Evolutionary conservation across 2,797 vertebrate species (phyloP).

Genomic region (Nyctalus aviator): DNA sequence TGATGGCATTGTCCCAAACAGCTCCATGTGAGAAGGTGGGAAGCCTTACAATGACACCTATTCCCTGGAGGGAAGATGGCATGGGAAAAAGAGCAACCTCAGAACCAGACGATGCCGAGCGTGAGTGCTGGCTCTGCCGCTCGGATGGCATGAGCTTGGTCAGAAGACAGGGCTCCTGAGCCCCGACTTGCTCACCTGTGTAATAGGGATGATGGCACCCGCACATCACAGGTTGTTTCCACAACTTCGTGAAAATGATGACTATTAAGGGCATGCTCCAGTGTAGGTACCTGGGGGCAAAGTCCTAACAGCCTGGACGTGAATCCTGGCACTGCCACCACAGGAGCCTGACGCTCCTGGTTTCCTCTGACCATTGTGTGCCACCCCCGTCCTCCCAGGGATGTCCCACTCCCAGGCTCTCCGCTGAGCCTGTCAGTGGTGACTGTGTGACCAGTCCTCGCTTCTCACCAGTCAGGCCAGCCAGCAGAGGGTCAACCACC

Average conservation of each 20-base stretch:
- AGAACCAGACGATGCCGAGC: background rate
- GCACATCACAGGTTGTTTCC: background rate
- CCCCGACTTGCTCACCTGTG: background rate
- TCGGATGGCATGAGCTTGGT: background rate
- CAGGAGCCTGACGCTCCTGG: rapidly evolving
- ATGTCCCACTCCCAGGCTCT: background rate
- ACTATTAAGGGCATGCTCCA: rapidly evolving
- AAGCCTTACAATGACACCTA: background rate
- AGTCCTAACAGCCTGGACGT: background rate
- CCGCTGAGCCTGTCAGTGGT: background rate
- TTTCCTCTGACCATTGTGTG: background rate
- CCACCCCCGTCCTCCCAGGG: background rate
- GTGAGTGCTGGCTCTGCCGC: background rate
- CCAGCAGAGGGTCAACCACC: background rate
- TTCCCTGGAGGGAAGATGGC: background rate
- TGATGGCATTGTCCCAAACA: background rate
- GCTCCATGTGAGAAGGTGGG: background rate
- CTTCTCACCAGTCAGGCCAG: background rate
- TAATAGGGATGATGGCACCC: background rate
- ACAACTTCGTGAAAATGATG: background rate
- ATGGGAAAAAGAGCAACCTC: background rate
- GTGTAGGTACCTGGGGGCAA: background rate
- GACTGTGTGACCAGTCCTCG: rapidly evolving
- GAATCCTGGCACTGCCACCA: background rate
- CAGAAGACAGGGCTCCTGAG: background rate